phyloP scores from a whole-genome alignment of 2,888 invertebrate genomes.

The Thereva nobilitata region DNA sequence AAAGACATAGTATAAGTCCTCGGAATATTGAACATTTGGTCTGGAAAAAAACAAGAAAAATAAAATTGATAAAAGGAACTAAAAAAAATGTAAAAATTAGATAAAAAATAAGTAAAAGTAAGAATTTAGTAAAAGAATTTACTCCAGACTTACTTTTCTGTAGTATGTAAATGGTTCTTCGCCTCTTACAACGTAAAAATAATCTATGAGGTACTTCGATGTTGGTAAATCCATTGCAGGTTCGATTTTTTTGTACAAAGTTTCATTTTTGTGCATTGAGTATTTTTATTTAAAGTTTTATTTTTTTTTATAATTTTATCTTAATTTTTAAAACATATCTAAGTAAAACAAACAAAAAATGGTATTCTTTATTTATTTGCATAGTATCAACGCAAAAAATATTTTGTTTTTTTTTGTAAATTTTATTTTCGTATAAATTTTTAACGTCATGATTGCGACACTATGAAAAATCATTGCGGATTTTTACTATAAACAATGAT shows the following conservation, averaged over 20 bases:
- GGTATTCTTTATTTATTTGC: no score
- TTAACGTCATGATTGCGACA: no score
- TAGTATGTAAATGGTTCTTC: constrained; percentile 58
- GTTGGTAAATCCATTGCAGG: constrained; percentile 57
- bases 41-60: constrained; percentile 47
- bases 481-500: no score
- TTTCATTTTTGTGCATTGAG: constrained; percentile 30
- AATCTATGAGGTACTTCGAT: constrained; percentile 58
- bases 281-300: constrained; percentile 5
- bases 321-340: no score
- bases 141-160: constrained; percentile 55
- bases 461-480: no score
- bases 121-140: not conserved
- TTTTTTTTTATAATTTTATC: not conserved
- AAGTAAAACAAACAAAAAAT: no score
- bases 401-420: no score
- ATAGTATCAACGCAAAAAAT: no score
- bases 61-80: not conserved
- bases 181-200: constrained; percentile 57
- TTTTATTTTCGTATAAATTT: no score
- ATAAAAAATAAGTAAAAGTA: not conserved
- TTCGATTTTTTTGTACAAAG: constrained; percentile 28
- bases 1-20: constrained; percentile 57
- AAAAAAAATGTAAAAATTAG: not conserved
- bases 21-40: constrained; percentile 59